These are phyloP conservation scores for Ormyrus thymus DNA, from an alignment of 2,888 invertebrate species.

Conservation along the genomic window DNA sequence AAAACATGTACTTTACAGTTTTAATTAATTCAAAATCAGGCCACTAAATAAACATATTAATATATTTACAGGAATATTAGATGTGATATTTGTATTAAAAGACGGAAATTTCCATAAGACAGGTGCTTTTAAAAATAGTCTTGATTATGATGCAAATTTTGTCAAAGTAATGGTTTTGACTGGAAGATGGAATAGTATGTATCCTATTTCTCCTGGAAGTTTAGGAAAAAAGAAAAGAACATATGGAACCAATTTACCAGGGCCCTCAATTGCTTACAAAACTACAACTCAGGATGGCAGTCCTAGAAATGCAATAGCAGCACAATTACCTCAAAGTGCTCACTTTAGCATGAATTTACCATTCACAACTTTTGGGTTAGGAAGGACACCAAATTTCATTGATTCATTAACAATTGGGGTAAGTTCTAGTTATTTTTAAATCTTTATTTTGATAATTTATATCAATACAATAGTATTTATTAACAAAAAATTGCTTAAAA, in stretches of 20 bases:
- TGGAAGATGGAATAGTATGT: constrained; percentile 84
- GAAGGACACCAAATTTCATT: constrained; percentile 97
- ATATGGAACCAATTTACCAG: constrained; percentile 93
- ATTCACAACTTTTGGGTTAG: constrained; percentile 97
- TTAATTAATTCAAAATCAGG: neutral
- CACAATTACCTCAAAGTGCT: constrained; percentile 93
- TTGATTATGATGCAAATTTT: constrained; percentile 96
- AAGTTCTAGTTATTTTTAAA: constrained; percentile 62
- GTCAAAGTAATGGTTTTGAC: constrained; percentile 96
- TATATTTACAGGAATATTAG: constrained; percentile 79
- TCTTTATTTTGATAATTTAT: constrained; percentile 8
- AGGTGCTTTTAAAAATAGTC: constrained; percentile 89
- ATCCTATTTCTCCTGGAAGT: constrained; percentile 83
- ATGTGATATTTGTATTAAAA: constrained; percentile 85
- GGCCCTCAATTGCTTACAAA: constrained; percentile 90
- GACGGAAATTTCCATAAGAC: constrained; percentile 76
- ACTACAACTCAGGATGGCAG: constrained; percentile 93
- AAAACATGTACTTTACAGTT: neutral
- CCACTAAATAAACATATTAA: neutral
- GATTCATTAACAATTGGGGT: constrained; percentile 90
- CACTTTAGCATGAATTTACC: constrained; percentile 95
- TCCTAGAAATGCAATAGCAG: constrained; percentile 86
- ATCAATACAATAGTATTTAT: neutral
- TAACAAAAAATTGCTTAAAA: neutral
- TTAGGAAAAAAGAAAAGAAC: constrained; percentile 86